Evolutionary conservation across 2,113 vertebrate genomes (phyloP).

Genomic region (Columba janthina): DNA sequence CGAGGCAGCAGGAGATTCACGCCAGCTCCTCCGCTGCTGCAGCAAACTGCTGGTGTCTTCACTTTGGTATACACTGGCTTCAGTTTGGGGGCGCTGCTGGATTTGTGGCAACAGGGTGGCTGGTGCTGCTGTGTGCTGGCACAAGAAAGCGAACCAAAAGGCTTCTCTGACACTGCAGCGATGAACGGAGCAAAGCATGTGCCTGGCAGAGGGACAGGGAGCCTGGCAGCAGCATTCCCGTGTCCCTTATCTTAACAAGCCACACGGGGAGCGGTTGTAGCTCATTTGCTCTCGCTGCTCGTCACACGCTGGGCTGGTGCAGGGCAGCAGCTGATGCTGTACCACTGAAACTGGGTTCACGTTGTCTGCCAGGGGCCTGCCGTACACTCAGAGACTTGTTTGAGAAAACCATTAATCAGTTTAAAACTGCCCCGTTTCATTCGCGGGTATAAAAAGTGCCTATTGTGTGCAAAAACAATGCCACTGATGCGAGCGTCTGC

Average conservation of each 20-base stretch:
- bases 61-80: accelerated
- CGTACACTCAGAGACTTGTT: background rate
- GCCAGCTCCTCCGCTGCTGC: background rate
- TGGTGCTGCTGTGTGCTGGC: background rate
- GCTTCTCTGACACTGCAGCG: background rate
- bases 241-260: background rate
- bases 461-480: background rate
- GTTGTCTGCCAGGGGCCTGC: slow-evolving; percentile 9
- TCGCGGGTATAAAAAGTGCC: background rate
- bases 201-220: slow-evolving; percentile 21
- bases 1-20: background rate
- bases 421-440: background rate
- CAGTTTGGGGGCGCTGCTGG: background rate
- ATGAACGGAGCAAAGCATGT: background rate
- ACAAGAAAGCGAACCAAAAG: accelerated
- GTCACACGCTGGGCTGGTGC: accelerated
- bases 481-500: background rate
- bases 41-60: background rate
- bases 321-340: background rate
- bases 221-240: background rate
- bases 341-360: background rate
- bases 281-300: background rate
- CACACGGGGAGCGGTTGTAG: background rate
- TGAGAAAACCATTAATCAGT: background rate
- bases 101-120: background rate